Conservation (phyloP, 37 sponge, comb jelly and placozoan genomes). For the Axinella damicornis region DNA sequence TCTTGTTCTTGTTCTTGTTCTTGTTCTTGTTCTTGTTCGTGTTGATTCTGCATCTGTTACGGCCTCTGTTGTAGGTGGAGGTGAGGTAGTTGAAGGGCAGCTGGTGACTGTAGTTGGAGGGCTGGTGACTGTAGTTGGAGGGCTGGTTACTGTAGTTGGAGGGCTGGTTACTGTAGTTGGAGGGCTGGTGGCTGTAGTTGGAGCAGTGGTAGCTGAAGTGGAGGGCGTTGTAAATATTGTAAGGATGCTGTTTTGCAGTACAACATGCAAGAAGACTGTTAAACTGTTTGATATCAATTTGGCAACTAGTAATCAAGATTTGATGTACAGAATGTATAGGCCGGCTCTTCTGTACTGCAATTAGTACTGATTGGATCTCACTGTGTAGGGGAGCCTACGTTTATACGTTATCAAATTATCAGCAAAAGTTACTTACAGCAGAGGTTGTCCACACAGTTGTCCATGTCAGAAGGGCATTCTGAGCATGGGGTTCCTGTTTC, state of each 20-base stretch:
- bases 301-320: not conserved
- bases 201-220: not conserved
- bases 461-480: constrained; percentile 9
- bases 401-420: too few relatives aligned
- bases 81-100: not conserved
- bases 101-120: not conserved
- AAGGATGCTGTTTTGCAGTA: not conserved
- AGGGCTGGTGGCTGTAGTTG: not conserved
- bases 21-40: constrained; percentile 1
- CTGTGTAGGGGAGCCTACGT: too few relatives aligned
- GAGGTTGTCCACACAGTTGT: not conserved
- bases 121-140: not conserved
- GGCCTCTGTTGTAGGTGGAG: not conserved
- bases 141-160: not conserved
- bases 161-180: not conserved
- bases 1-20: too few relatives aligned
- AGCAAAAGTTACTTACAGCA: not conserved
- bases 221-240: not conserved
- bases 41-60: not conserved
- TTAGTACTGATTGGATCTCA: too few relatives aligned
- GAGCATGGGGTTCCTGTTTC: constrained; percentile 9
- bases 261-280: too few relatives aligned
- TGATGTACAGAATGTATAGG: not conserved
- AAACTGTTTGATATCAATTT: not conserved
- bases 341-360: too few relatives aligned